Conservation (phyloP, 35 echinoderm and acorn worm species). For the Patiria miniata region DNA sequence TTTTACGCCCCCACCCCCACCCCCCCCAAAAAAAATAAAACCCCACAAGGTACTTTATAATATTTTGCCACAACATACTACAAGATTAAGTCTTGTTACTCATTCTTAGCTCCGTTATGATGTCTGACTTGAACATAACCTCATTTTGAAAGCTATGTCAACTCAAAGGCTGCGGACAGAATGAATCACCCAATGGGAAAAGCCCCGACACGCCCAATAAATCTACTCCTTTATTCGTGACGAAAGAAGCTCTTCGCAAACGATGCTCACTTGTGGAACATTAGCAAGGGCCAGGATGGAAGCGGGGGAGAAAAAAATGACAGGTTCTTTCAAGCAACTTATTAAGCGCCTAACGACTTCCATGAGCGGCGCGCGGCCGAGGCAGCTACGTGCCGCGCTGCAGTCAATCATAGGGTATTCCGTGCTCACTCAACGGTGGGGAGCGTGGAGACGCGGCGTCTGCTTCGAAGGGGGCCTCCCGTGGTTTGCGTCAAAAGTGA, state of each 20-base stretch:
- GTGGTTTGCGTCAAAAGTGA: neutral
- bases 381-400: neutral
- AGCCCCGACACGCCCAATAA: neutral
- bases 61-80: too few relatives aligned
- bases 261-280: neutral
- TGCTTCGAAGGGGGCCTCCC: neutral
- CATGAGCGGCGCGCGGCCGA: neutral
- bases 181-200: neutral
- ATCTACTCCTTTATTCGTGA: neutral
- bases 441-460: neutral
- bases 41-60: too few relatives aligned
- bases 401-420: slow-evolving; percentile 1
- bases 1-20: too few relatives aligned
- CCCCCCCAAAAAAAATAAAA: too few relatives aligned
- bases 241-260: neutral
- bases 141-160: too few relatives aligned
- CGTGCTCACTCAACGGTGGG: slow-evolving; percentile 4
- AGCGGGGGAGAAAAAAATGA: neutral
- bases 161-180: too few relatives aligned
- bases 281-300: neutral
- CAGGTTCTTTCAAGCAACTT: slow-evolving; percentile 17
- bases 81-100: too few relatives aligned
- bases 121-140: too few relatives aligned
- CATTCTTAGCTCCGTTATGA: too few relatives aligned
- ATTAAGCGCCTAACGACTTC: slow-evolving; percentile 1